Percentiles rank a stretch among this genome's conserved stretches.
phyloP scores from a whole-genome alignment of 2,113 vertebrate species.

The Anhinga anhinga region DNA sequence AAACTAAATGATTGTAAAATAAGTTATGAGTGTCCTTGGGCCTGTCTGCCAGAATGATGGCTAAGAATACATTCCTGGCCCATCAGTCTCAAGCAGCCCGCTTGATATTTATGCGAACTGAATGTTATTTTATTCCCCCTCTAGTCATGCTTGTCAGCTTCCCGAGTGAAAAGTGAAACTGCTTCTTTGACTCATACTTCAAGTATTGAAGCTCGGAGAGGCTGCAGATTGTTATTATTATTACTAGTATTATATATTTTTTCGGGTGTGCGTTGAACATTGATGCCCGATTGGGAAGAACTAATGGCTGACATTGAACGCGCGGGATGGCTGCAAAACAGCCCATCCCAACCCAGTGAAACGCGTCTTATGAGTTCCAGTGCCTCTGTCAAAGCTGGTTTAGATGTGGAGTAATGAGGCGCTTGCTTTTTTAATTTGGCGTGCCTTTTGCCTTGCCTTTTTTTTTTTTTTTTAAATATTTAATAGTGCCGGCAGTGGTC shows the following conservation, averaged over 20 bases:
- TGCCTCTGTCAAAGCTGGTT: slow-evolving; percentile 44
- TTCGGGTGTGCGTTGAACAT: slow-evolving; percentile 64
- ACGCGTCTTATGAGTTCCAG: not conserved
- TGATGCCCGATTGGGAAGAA: slow-evolving; percentile 79
- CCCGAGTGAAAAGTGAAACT: slow-evolving; percentile 80
- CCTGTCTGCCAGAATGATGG: slow-evolving; percentile 86
- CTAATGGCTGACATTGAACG: slow-evolving; percentile 62
- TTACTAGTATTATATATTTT: slow-evolving; percentile 71
- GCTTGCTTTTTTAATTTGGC: slow-evolving; percentile 50
- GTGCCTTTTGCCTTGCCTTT: not conserved
- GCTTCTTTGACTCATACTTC: slow-evolving; percentile 75
- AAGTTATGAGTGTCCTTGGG: slow-evolving; percentile 99
- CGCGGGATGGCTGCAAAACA: slow-evolving; percentile 37
- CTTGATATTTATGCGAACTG: slow-evolving; percentile 94
- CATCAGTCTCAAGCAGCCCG: slow-evolving; percentile 80
- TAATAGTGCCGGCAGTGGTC: not conserved
- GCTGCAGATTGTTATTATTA: slow-evolving; percentile 71
- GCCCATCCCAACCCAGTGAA: slow-evolving; percentile 41
- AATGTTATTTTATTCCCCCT: slow-evolving; percentile 98
- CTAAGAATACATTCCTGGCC: slow-evolving; percentile 82
- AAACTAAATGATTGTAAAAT: slow-evolving; percentile 99
- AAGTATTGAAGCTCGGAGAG: slow-evolving; percentile 62
- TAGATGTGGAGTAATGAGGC: slow-evolving; percentile 44
- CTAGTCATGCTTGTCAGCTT: slow-evolving; percentile 93
- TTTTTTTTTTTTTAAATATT: not conserved